phyloP scores from a whole-genome alignment of 1,140 invertebrate genomes.

The Macrostomum lignano region DNA sequence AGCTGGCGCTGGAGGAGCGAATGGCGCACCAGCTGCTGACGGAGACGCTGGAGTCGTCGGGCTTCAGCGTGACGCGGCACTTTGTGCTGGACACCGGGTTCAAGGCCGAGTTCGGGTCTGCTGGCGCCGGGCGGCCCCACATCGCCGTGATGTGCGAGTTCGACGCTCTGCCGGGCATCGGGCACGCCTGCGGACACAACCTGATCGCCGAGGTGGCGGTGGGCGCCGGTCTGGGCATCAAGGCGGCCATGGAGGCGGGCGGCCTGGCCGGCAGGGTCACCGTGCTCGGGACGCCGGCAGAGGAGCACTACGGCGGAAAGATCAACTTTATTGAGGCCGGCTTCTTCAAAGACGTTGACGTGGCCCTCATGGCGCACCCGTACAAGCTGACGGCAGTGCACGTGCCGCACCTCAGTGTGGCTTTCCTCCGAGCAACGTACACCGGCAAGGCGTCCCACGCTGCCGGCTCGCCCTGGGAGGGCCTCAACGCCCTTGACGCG shows the following conservation, averaged over 20 bases:
- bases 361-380: conserved; percentile 27
- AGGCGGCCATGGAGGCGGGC: conserved; percentile 13
- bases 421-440: conserved; percentile 10
- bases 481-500: conserved; percentile 12
- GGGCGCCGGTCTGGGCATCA: conserved; percentile 18
- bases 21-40: conserved; percentile 18
- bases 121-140: conserved; percentile 9
- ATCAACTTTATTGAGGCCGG: conserved; percentile 18
- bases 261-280: conserved; percentile 11
- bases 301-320: conserved; percentile 27
- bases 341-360: conserved; percentile 22
- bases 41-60: conserved; percentile 12
- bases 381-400: too few relatives aligned
- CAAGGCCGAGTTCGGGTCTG: conserved; percentile 14
- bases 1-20: conserved; percentile 17
- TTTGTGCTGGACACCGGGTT: conserved; percentile 20
- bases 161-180: conserved; percentile 27
- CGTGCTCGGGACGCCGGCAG: conserved; percentile 24
- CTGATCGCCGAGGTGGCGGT: conserved; percentile 26
- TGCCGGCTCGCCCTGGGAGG: conserved; percentile 12
- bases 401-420: too few relatives aligned
- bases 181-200: conserved; percentile 29
- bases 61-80: conserved; percentile 15
- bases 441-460: conserved; percentile 12
- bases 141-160: conserved; percentile 25